Conservation (phyloP, 2,888 invertebrate genomes). For the Nebria brevicollis region DNA sequence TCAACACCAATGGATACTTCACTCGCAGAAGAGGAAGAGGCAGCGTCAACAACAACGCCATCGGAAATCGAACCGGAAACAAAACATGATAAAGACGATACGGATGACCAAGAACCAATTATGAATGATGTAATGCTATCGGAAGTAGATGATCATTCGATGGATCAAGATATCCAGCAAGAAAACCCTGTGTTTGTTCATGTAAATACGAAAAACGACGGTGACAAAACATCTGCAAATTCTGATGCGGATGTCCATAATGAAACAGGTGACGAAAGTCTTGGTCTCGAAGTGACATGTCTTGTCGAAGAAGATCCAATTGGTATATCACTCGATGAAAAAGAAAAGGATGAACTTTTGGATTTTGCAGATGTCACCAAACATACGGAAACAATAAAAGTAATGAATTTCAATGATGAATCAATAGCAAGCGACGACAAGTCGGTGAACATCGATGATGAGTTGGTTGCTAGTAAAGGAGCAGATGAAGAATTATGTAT, state of each 20-base stretch:
- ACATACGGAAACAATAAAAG: conserved; percentile 45
- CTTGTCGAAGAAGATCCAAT: conserved; percentile 51
- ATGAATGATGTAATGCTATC: background rate
- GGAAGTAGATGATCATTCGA: conserved; percentile 27
- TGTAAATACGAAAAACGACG: conserved; percentile 49
- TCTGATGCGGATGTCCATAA: conserved; percentile 25
- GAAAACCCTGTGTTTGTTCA: conserved; percentile 51
- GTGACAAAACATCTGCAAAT: conserved; percentile 22
- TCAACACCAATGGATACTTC: too few species aligned
- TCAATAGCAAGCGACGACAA: conserved; percentile 52
- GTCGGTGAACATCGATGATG: conserved; percentile 48
- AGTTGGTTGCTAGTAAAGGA: conserved; percentile 62
- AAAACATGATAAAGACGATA: background rate
- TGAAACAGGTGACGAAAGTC: conserved; percentile 35
- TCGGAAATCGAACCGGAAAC: background rate
- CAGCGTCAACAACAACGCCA: too few species aligned
- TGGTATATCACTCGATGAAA: conserved; percentile 32
- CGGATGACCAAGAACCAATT: background rate
- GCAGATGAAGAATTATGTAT: conserved; percentile 76
- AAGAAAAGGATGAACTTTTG: conserved; percentile 25
- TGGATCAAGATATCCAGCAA: conserved; percentile 41
- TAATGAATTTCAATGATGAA: conserved; percentile 55
- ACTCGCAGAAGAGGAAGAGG: too few species aligned
- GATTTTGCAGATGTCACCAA: conserved; percentile 51
- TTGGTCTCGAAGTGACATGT: conserved; percentile 17